Evolutionary conservation across 2,797 vertebrate species (phyloP).

Genomic region (Carcharodon carcharias): DNA sequence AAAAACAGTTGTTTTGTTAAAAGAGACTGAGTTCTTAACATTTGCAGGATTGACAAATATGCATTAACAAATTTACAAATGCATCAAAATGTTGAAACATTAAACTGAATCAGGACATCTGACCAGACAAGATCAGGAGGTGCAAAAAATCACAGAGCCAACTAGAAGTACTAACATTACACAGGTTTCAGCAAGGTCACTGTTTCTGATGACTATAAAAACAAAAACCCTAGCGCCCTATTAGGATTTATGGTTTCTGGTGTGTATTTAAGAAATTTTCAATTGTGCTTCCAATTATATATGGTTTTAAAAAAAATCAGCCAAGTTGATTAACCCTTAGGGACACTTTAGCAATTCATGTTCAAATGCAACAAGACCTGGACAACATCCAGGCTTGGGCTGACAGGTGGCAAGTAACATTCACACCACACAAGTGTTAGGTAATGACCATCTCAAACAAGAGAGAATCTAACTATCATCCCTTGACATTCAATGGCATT

Average conservation of each 20-base stretch:
- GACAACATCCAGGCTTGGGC: too few relatives aligned
- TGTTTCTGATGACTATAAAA: background rate
- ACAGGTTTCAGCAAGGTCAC: background rate
- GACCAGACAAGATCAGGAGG: background rate
- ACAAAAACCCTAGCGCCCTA: background rate
- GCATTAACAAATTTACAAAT: background rate
- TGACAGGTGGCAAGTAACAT: too few relatives aligned
- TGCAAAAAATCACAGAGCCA: background rate
- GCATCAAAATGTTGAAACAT: background rate
- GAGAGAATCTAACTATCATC: too few relatives aligned
- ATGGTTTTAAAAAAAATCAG: background rate
- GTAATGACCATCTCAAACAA: too few relatives aligned
- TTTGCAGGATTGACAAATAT: background rate
- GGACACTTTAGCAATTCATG: too few relatives aligned
- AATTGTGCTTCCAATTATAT: background rate
- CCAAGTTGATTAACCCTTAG: background rate
- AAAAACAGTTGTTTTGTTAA: background rate
- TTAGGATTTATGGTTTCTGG: background rate
- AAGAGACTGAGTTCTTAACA: background rate
- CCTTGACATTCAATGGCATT: too few relatives aligned
- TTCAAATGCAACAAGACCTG: too few relatives aligned
- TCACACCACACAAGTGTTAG: too few relatives aligned
- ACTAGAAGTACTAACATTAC: background rate
- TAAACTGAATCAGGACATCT: background rate
- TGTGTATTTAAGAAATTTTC: background rate